Evolutionary conservation across 2,113 vertebrate genomes (phyloP).

Genomic region (Notarius quadriscutis): DNA sequence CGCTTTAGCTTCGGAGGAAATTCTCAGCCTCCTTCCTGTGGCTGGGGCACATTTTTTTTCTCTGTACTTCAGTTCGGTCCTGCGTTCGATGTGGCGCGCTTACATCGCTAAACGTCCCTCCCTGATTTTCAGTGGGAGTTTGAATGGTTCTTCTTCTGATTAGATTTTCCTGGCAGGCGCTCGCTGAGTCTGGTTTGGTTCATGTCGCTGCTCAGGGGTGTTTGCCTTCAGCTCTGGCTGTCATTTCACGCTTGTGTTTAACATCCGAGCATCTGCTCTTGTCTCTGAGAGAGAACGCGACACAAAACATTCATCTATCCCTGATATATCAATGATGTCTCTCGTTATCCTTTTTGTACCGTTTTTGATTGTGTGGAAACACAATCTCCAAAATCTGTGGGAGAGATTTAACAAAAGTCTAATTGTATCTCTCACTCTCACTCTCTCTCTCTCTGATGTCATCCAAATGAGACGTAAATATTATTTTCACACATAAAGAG

Average conservation of each 20-base stretch:
- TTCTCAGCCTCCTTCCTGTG: slow-evolving; percentile 52
- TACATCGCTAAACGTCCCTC: slow-evolving; percentile 25
- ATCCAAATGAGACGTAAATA: slow-evolving; percentile 17
- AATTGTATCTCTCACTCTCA: not conserved
- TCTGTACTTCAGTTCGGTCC: slow-evolving; percentile 12
- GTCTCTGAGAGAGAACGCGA: slow-evolving; percentile 17
- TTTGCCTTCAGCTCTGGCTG: slow-evolving; percentile 48
- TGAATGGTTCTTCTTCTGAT: slow-evolving; percentile 43
- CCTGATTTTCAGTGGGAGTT: slow-evolving; percentile 4
- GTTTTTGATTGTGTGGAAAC: slow-evolving; percentile 72
- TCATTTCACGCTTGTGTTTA: slow-evolving; percentile 52
- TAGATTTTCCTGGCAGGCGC: slow-evolving; percentile 47
- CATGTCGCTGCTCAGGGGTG: slow-evolving; percentile 41
- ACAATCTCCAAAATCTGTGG: slow-evolving; percentile 65
- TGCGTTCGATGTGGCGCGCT: slow-evolving; percentile 21
- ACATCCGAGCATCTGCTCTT: slow-evolving; percentile 49
- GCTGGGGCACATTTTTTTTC: slow-evolving; percentile 27
- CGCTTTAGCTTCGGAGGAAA: slow-evolving; percentile 59
- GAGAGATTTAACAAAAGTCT: slow-evolving; percentile 65
- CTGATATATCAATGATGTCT: slow-evolving; percentile 42
- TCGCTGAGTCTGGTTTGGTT: slow-evolving; percentile 36
- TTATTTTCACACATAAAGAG: slow-evolving; percentile 14
- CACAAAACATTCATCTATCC: not conserved
- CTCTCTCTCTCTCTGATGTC: not conserved
- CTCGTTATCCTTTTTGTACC: slow-evolving; percentile 68